phyloP scores from a whole-genome alignment of 2,888 invertebrate species.

The Napeogenes inachia region DNA sequence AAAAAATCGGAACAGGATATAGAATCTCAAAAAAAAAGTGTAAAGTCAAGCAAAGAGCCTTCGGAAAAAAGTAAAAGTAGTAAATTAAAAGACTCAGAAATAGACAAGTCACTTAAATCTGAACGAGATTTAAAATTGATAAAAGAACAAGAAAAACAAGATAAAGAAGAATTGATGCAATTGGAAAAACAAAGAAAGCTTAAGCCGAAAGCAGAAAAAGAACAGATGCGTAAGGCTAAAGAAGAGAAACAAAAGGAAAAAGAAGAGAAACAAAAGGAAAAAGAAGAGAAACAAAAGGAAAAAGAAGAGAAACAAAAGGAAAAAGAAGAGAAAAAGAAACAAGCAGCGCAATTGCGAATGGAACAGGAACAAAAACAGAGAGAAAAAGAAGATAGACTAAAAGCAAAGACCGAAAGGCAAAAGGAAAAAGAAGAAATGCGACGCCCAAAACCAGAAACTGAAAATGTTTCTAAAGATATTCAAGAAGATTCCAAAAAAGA shows the following conservation, averaged over 20 bases:
- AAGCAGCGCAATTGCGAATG: constrained; percentile 19
- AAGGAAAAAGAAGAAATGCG: constrained; percentile 19
- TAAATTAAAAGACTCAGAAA: constrained; percentile 7
- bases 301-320: constrained; percentile 10
- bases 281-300: constrained; percentile 12
- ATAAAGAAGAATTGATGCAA: constrained; percentile 26
- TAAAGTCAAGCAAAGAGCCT: constrained; percentile 1
- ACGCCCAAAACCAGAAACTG: constrained; percentile 15
- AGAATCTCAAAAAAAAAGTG: constrained; percentile 1
- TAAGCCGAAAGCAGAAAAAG: constrained; percentile 21
- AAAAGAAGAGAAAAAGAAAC: constrained; percentile 13
- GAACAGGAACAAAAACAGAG: constrained; percentile 7
- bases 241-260: constrained; percentile 17
- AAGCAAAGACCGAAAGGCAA: constrained; percentile 19
- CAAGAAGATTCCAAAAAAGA: constrained; percentile 21
- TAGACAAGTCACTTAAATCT: background rate
- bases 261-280: constrained; percentile 19
- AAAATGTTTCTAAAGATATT: background rate
- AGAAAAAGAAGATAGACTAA: constrained; percentile 7
- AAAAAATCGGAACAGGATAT: background rate
- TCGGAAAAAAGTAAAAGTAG: constrained; percentile 12
- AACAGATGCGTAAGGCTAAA: background rate
- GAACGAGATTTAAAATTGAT: constrained; percentile 17
- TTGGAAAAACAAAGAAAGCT: constrained; percentile 11
- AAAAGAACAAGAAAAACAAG: constrained; percentile 22